These are phyloP conservation scores for Synaphobranchus kaupii DNA, from an alignment of 2,797 vertebrate species.

Conservation along the genomic window DNA sequence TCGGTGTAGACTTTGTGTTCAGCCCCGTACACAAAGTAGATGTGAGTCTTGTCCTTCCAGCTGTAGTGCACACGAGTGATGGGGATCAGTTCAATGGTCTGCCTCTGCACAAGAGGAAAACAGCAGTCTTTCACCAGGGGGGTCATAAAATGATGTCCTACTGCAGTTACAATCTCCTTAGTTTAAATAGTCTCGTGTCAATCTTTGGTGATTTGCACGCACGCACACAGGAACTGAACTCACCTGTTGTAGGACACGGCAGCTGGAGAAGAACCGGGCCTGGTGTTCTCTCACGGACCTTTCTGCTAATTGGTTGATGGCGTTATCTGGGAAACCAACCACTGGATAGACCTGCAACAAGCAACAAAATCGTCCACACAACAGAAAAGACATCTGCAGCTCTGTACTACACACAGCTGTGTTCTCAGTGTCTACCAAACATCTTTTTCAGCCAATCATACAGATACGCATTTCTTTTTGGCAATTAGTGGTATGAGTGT, in stretches of 20 bases:
- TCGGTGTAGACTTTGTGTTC: slow-evolving; percentile 57
- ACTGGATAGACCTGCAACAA: slow-evolving; percentile 54
- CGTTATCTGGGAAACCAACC: slow-evolving; percentile 45
- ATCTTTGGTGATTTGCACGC: neutral
- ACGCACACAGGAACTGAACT: neutral
- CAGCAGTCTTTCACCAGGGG: neutral
- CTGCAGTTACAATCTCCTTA: neutral
- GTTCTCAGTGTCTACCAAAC: neutral
- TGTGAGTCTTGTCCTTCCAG: slow-evolving; percentile 56
- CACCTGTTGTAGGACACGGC: slow-evolving; percentile 58
- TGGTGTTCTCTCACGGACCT: slow-evolving; percentile 51
- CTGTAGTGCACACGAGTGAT: slow-evolving; percentile 59
- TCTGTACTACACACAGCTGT: too few species aligned
- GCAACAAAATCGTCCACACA: neutral
- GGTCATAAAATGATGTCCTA: neutral
- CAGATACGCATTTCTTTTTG: too few species aligned
- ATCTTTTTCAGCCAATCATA: too few species aligned
- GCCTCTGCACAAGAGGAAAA: slow-evolving; percentile 49
- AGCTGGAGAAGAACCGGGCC: slow-evolving; percentile 42
- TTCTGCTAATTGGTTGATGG: slow-evolving; percentile 50
- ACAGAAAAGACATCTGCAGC: neutral
- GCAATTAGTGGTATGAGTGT: too few species aligned
- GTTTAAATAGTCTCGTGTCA: neutral
- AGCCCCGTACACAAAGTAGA: slow-evolving; percentile 60
- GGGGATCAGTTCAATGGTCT: slow-evolving; percentile 60